These are phyloP conservation scores for Austrolebias charrua DNA, from an alignment of 2,797 vertebrate species.

Conservation along the genomic window DNA sequence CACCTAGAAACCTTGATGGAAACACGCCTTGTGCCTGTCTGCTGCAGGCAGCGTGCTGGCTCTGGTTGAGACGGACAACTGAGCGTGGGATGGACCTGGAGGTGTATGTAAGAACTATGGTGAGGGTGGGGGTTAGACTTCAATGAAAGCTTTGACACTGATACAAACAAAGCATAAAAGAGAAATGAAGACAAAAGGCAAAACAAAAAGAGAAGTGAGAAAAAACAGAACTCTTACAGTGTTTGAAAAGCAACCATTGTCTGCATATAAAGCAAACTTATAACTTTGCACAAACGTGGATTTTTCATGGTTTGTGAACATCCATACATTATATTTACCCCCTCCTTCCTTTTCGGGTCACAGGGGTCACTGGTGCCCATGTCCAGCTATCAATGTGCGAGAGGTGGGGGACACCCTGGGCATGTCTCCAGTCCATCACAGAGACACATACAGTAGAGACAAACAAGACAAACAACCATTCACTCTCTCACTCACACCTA, in stretches of 20 bases:
- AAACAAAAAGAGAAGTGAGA: conserved; percentile 14
- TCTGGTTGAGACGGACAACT: conserved; percentile 36
- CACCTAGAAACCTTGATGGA: too few species aligned
- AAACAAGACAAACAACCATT: too few species aligned
- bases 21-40: conserved; percentile 61
- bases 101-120: conserved; percentile 54
- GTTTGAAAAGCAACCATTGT: conserved; percentile 29
- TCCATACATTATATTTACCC: background rate
- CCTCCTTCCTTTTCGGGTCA: too few species aligned
- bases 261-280: conserved; percentile 43
- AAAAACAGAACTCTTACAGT: conserved; percentile 32
- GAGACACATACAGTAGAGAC: too few species aligned
- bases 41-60: conserved; percentile 38
- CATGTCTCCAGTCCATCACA: too few species aligned
- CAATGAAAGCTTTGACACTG: conserved; percentile 60
- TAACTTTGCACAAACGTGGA: conserved; percentile 16
- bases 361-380: too few species aligned
- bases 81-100: conserved; percentile 61
- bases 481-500: too few species aligned
- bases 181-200: conserved; percentile 10
- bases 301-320: background rate
- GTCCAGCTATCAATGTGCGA: too few species aligned
- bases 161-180: conserved; percentile 54
- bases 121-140: conserved; percentile 48
- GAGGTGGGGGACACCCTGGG: too few species aligned